Evolutionary conservation across 2,797 vertebrate species (phyloP).

Genomic region (Eupleurogrammus muticus): DNA sequence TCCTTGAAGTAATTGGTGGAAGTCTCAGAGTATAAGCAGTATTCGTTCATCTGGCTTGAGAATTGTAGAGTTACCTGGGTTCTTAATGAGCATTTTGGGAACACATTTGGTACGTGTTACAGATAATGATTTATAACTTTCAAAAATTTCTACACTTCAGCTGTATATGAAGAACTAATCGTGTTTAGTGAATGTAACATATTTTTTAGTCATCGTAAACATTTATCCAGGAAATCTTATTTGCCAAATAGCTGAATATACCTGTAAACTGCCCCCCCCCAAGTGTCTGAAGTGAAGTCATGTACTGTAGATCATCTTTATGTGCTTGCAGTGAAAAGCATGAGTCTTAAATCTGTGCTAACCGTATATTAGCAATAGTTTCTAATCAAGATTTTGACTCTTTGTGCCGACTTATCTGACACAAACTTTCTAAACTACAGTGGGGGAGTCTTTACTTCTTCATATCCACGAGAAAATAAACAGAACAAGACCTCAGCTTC

Average conservation of each 20-base stretch:
- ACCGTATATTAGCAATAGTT: slow-evolving; percentile 36
- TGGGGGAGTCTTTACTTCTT: neutral
- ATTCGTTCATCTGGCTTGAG: too few relatives aligned
- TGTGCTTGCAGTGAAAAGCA: slow-evolving; percentile 53
- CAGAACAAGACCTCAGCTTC: slow-evolving; percentile 5
- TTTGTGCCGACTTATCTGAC: slow-evolving; percentile 12
- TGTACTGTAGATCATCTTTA: slow-evolving; percentile 4
- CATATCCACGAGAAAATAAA: neutral
- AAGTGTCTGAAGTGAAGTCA: slow-evolving; percentile 25
- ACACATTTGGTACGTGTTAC: too few relatives aligned
- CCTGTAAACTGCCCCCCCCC: slow-evolving; percentile 32
- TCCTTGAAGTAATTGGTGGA: too few relatives aligned
- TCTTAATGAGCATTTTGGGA: too few relatives aligned
- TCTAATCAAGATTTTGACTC: slow-evolving; percentile 40
- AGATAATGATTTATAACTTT: too few relatives aligned
- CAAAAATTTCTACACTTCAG: too few relatives aligned
- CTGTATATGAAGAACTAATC: neutral
- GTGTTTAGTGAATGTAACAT: slow-evolving; percentile 1
- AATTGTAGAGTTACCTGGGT: too few relatives aligned
- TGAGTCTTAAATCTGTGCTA: slow-evolving; percentile 51
- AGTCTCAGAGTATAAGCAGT: too few relatives aligned
- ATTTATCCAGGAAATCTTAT: slow-evolving; percentile 25
- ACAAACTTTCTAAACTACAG: slow-evolving; percentile 28
- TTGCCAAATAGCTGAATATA: slow-evolving; percentile 33
- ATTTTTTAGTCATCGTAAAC: slow-evolving; percentile 34